These are phyloP conservation scores for Macropis europaea DNA, from an alignment of 2,888 invertebrate species.

Conservation along the genomic window DNA sequence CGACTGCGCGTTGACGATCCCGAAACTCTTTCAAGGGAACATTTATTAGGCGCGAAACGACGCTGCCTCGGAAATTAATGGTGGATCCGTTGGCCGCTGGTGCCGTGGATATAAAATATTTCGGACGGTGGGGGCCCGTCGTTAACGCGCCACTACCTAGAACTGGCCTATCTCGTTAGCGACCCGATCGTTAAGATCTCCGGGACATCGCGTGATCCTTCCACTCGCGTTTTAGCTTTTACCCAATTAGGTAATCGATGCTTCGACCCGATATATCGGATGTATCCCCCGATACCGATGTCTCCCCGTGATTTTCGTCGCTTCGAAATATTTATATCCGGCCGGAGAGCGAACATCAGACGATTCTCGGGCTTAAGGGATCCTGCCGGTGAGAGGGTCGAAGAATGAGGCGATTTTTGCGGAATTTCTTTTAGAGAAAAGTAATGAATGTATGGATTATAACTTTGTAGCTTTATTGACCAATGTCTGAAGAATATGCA, in stretches of 20 bases:
- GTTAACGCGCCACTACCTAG: constrained; percentile 66
- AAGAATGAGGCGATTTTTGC: too few relatives aligned
- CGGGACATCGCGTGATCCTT: constrained; percentile 60
- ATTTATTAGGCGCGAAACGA: constrained; percentile 64
- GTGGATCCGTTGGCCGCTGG: constrained; percentile 50
- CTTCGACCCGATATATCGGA: constrained; percentile 26
- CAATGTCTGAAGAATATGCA: too few relatives aligned
- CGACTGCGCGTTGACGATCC: constrained; percentile 46
- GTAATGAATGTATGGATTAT: too few relatives aligned
- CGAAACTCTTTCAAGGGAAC: constrained; percentile 46
- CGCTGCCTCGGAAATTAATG: constrained; percentile 64
- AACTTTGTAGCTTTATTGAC: too few relatives aligned
- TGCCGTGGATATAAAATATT: constrained; percentile 64
- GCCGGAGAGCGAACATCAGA: neutral
- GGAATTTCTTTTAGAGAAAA: too few relatives aligned
- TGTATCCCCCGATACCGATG: constrained; percentile 48
- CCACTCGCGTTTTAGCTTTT: constrained; percentile 57
- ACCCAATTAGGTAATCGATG: constrained; percentile 66
- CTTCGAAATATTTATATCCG: neutral
- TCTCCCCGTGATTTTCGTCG: constrained; percentile 29
- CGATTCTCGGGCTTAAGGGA: neutral
- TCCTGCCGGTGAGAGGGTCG: too few relatives aligned
- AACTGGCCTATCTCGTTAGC: constrained; percentile 69
- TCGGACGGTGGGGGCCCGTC: constrained; percentile 59
- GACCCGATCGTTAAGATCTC: constrained; percentile 67